Evolutionary conservation across 2,888 invertebrate species (phyloP).

Genomic region (Pantelozetes paolii): DNA sequence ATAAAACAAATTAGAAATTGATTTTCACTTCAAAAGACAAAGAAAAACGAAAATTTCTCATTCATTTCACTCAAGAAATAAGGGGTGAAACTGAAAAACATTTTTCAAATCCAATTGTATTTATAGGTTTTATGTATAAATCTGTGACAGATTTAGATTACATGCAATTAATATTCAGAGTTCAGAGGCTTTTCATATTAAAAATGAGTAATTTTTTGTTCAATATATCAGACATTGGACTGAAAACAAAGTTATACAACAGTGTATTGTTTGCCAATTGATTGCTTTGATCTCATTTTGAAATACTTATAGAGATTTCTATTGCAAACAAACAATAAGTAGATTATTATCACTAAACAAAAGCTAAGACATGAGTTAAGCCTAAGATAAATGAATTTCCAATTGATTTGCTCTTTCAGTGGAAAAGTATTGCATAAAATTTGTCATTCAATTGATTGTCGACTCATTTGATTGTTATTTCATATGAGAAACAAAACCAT

Average conservation of each 20-base stretch:
- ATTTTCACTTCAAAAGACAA: too few relatives aligned
- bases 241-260: too few relatives aligned
- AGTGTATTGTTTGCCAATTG: conserved; percentile 10
- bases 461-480: not conserved
- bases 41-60: too few relatives aligned
- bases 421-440: not conserved
- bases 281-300: not conserved
- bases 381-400: conserved; percentile 24
- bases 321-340: conserved; percentile 2
- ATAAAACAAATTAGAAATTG: too few relatives aligned
- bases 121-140: too few relatives aligned
- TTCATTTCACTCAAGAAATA: too few relatives aligned
- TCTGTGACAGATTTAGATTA: conserved; percentile 18
- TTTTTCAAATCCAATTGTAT: too few relatives aligned
- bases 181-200: not conserved
- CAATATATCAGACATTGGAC: too few relatives aligned
- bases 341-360: conserved; percentile 5
- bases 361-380: not conserved
- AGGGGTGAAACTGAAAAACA: too few relatives aligned
- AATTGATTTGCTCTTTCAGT: conserved; percentile 9
- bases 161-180: conserved; percentile 7
- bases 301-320: not conserved
- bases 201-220: too few relatives aligned
- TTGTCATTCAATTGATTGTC: not conserved
- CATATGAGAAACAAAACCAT: too few relatives aligned